Percentiles rank a stretch among this genome's conserved stretches.
These are phyloP conservation scores for Tenodera sinensis DNA, from an alignment of 2,888 invertebrate genomes.

Conservation along the genomic window DNA sequence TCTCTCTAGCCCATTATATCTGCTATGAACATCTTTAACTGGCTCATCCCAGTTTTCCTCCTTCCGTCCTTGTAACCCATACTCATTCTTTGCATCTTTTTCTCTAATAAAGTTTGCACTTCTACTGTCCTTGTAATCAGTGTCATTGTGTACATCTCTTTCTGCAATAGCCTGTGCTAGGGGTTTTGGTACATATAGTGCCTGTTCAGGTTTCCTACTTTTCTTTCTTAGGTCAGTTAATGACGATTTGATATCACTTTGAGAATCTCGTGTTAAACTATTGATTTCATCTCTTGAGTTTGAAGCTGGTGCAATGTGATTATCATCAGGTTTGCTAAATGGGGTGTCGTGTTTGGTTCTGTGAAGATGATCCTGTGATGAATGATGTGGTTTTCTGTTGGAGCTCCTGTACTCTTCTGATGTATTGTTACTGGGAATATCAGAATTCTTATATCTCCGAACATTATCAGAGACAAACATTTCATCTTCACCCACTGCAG, in stretches of 20 bases:
- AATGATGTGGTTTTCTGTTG: conserved; percentile 17
- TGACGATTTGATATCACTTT: conserved; percentile 5
- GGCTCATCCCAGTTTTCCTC: conserved; percentile 29
- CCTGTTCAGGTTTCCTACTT: conserved; percentile 54
- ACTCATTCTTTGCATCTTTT: conserved; percentile 9
- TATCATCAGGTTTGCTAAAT: conserved; percentile 8
- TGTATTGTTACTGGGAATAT: conserved; percentile 18
- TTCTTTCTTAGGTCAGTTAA: conserved; percentile 38
- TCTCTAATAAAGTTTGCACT: neutral
- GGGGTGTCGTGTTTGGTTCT: conserved; percentile 1
- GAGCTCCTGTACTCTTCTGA: conserved; percentile 19
- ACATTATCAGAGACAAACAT: conserved; percentile 22
- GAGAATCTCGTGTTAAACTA: conserved; percentile 24
- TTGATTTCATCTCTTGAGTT: conserved; percentile 34
- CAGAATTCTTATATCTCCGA: conserved; percentile 26
- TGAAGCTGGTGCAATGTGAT: conserved; percentile 34
- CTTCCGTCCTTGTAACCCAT: conserved; percentile 1
- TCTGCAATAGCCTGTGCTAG: conserved; percentile 46
- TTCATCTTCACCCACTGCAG: conserved; percentile 41
- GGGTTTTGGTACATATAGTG: conserved; percentile 52
- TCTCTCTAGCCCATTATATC: neutral
- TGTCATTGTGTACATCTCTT: conserved; percentile 43
- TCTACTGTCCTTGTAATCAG: conserved; percentile 13
- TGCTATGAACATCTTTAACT: neutral
- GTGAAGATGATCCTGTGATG: conserved; percentile 21